phyloP scores from a whole-genome alignment of 2,888 invertebrate species.

The Colletes collaris region DNA sequence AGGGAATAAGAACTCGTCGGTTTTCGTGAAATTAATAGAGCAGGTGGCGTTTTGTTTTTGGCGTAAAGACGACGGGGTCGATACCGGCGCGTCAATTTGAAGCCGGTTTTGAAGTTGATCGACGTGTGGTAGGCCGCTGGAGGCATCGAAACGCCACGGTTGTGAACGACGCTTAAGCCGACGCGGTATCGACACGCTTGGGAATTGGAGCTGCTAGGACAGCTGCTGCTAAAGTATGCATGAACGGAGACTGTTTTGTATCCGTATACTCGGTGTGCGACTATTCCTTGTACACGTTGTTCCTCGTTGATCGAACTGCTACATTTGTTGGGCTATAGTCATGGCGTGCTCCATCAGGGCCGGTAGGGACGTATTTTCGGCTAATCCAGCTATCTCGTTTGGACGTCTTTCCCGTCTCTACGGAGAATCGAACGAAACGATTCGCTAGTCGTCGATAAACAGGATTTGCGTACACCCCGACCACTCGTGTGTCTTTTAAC shows the following conservation, averaged over 20 bases:
- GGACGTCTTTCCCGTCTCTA: no score
- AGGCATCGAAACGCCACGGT: conserved; percentile 45
- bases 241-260: conserved; percentile 79
- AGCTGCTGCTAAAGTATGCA: conserved; percentile 81
- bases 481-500: no score
- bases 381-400: no score
- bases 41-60: no score
- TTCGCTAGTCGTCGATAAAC: no score
- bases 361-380: background rate
- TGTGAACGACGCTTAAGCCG: conserved; percentile 68
- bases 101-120: conserved; percentile 22
- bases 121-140: conserved; percentile 32
- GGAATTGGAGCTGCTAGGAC: conserved; percentile 79
- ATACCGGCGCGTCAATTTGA: no score
- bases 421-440: no score
- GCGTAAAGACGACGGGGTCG: no score
- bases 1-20: no score
- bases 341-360: background rate
- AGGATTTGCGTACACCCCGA: no score
- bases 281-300: conserved; percentile 59
- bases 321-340: conserved; percentile 51
- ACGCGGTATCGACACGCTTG: conserved; percentile 79
- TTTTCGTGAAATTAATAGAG: no score
- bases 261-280: conserved; percentile 69
- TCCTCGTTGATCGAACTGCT: conserved; percentile 56